phyloP scores from a whole-genome alignment of 2,113 vertebrate species.

The Gallinago paraguaiae region DNA sequence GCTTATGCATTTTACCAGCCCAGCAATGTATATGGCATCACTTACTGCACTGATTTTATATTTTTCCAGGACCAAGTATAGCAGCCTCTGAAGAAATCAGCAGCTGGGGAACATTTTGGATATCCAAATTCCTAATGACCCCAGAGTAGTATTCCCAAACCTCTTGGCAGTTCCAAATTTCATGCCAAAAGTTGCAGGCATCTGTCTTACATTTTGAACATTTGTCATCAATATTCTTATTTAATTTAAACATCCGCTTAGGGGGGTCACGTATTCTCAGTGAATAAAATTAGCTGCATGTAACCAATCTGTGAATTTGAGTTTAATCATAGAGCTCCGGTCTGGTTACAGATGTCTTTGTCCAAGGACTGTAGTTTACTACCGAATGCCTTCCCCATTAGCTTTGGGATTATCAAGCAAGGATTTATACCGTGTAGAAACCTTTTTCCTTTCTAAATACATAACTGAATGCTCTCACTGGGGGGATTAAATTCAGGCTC shows the following conservation, averaged over 20 bases:
- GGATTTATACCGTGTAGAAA: constrained; percentile 63
- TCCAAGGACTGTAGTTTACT: constrained; percentile 63
- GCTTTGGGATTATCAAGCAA: constrained; percentile 65
- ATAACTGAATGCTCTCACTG: constrained; percentile 57
- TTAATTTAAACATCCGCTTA: constrained; percentile 71
- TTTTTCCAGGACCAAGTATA: constrained; percentile 40
- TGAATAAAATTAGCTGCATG: constrained; percentile 71
- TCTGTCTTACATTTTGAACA: constrained; percentile 72
- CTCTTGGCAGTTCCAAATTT: constrained; percentile 68
- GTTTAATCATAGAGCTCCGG: constrained; percentile 68
- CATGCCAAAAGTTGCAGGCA: constrained; percentile 68
- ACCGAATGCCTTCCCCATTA: constrained; percentile 59
- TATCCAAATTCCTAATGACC: constrained; percentile 66
- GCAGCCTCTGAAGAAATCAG: constrained; percentile 50
- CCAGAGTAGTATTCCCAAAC: constrained; percentile 58
- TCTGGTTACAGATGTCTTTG: constrained; percentile 69
- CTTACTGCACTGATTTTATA: constrained; percentile 13
- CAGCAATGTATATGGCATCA: background rate
- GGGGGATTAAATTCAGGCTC: constrained; percentile 59
- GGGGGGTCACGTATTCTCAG: constrained; percentile 66
- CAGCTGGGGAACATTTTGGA: constrained; percentile 67
- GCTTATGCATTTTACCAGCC: background rate
- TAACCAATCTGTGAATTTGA: constrained; percentile 70
- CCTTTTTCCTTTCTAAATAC: constrained; percentile 63
- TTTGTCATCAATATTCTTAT: constrained; percentile 72